Evolutionary conservation across 1,140 invertebrate genomes (phyloP).

Genomic region (Drosophila nasuta): DNA sequence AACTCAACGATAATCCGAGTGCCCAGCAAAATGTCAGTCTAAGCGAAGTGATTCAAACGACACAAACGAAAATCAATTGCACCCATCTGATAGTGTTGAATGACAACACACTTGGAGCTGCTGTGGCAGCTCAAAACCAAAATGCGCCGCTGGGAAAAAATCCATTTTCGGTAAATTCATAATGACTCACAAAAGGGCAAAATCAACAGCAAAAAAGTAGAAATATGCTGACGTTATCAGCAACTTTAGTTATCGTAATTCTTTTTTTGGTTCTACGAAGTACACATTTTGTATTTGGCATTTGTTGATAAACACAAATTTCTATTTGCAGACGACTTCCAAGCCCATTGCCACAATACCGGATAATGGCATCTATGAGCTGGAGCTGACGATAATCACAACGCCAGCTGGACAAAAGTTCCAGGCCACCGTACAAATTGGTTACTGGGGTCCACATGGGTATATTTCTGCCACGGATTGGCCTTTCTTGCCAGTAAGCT

Average conservation of each 20-base stretch:
- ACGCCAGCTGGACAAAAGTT: constrained; percentile 70
- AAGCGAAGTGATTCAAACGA: constrained; percentile 30
- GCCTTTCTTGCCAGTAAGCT: constrained; percentile 88
- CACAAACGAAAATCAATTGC: constrained; percentile 41
- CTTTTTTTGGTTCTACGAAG: constrained; percentile 6
- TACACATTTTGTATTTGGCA: constrained; percentile 1
- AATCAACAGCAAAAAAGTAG: constrained; percentile 4
- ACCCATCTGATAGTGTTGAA: constrained; percentile 53
- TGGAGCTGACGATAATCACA: constrained; percentile 84
- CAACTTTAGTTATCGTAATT: constrained; percentile 25
- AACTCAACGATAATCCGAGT: constrained; percentile 31
- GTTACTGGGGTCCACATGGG: constrained; percentile 89
- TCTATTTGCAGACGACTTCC: constrained; percentile 59
- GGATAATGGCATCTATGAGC: constrained; percentile 87
- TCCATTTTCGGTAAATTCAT: constrained; percentile 68
- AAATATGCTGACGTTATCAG: constrained; percentile 48
- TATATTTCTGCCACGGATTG: constrained; percentile 91
- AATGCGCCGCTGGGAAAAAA: constrained; percentile 54
- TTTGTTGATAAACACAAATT: no score
- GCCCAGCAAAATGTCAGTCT: constrained; percentile 46
- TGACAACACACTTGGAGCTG: constrained; percentile 1
- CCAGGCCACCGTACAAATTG: constrained; percentile 86
- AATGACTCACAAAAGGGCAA: constrained; percentile 38
- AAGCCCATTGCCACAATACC: constrained; percentile 84
- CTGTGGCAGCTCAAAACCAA: constrained; percentile 20